Conservation (phyloP, 1,140 invertebrate species). For the Drosophila melanica region DNA sequence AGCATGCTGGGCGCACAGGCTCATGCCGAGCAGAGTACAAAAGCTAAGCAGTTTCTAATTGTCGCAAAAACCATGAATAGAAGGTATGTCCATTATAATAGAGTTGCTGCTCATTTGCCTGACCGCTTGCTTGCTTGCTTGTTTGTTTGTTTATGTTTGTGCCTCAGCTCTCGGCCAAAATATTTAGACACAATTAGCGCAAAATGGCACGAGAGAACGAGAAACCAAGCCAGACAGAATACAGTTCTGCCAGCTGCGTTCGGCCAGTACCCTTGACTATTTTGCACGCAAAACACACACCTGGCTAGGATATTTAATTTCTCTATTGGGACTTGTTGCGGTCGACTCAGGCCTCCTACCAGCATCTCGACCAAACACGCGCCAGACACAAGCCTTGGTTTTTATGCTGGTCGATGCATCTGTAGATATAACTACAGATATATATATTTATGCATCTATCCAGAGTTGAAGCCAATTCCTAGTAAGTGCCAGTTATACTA, state of each 20-base stretch:
- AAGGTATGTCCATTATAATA: slow-evolving; percentile 32
- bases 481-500: slow-evolving; percentile 33
- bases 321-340: slow-evolving; percentile 60
- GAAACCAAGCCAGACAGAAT: background rate
- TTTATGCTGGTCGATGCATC: slow-evolving; percentile 54
- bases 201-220: slow-evolving; percentile 65
- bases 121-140: background rate
- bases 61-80: slow-evolving; percentile 47
- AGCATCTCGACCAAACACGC: slow-evolving; percentile 61
- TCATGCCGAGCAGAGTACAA: slow-evolving; percentile 37
- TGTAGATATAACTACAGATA: background rate
- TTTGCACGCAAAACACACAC: slow-evolving; percentile 25
- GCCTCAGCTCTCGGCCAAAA: slow-evolving; percentile 48
- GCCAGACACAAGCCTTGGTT: slow-evolving; percentile 51
- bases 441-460: slow-evolving; percentile 18
- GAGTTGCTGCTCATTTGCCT: slow-evolving; percentile 35
- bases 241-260: background rate
- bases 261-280: background rate
- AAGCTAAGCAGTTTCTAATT: slow-evolving; percentile 78
- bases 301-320: slow-evolving; percentile 43
- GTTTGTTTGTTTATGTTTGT: background rate
- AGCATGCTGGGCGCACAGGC: slow-evolving; percentile 63
- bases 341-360: slow-evolving; percentile 31
- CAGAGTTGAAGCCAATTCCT: slow-evolving; percentile 35
- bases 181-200: slow-evolving; percentile 82